Base-by-base conservation (phyloP, 2,888 invertebrate genomes). In the Beris chalybata region DNA sequence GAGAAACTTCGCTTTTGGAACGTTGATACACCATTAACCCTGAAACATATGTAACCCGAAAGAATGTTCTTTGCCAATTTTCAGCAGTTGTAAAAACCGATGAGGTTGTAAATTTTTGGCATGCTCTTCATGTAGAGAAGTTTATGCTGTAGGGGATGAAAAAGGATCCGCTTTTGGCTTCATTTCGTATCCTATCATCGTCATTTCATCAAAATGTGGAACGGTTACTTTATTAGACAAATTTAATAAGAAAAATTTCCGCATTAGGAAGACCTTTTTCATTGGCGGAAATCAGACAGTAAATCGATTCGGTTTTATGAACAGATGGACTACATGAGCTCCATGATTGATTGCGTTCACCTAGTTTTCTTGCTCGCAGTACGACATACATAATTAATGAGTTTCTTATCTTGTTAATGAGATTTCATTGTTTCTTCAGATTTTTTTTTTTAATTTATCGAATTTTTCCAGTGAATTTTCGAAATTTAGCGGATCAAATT, bases 341-440 rank as follows among this genome's bases (percentile, higher is more conserved):
- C 30, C 47, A 59, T 59, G 58, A 59, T 59, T 59, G 58, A 59
- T 47, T 30, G 31, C 47, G 13, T 47, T n/a, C 38, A 38, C 38
- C 55, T 56, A n/a, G 55, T 56, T 56, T 56, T 15, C 30, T 30
- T 12, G 38, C 22, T 59, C 48, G 13, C 31, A 30, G 6, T n/a
- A 31, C 31, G 32, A 11, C 38, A 50, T 43, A 61, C 38, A 32
- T 38, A 61, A 61, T 61, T 61, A 61, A 61, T 61, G 43, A 50
- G 50, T 52, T 61, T 61, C 61, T 38, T 29, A 32, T 61, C 52
- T 6, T 43, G 13, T 22, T 15, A 38, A 12, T 13, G 44, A 30
- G 30, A 22, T 15, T 44, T 43, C 15, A 13, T 13, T 15, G 31
- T n/a, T 38, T 38, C 38, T 7, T 22, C 3, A 38, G 1, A 38